These are phyloP conservation scores for Oryzias melastigma DNA, from an alignment of 2,113 vertebrate species.

Conservation along the genomic window DNA sequence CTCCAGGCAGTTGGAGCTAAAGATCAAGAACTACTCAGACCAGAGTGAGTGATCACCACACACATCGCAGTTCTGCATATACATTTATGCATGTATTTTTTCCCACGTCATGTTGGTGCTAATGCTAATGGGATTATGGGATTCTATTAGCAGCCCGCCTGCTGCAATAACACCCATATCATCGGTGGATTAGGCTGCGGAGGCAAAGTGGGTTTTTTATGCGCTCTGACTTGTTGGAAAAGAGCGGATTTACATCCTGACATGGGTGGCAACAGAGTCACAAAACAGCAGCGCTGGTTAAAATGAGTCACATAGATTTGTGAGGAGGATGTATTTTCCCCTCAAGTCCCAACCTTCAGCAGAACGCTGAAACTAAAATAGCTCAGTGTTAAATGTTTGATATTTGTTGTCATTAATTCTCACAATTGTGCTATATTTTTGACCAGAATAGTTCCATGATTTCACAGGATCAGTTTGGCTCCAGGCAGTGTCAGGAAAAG, in stretches of 20 bases:
- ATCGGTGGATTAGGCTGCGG: constrained; percentile 53
- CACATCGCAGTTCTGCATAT: neutral
- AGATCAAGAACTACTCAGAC: constrained; percentile 93
- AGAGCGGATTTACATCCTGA: constrained; percentile 11
- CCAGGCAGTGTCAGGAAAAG: too few species aligned
- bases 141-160: constrained; percentile 59
- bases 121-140: constrained; percentile 66
- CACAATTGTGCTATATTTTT: too few species aligned
- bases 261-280: neutral
- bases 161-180: constrained; percentile 41
- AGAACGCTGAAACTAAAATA: constrained; percentile 10
- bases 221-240: constrained; percentile 12
- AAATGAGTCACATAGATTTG: constrained; percentile 23
- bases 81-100: neutral
- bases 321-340: too few species aligned
- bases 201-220: constrained; percentile 20
- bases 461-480: too few species aligned
- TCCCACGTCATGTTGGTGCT: constrained; percentile 8
- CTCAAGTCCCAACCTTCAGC: neutral
- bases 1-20: constrained; percentile 91
- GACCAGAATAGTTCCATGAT: too few species aligned
- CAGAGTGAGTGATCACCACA: constrained; percentile 81
- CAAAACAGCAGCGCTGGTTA: constrained; percentile 15
- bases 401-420: too few species aligned
- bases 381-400: neutral